These are phyloP conservation scores for Drosophila kohkoa DNA, from an alignment of 1,140 invertebrate genomes.

Conservation along the genomic window DNA sequence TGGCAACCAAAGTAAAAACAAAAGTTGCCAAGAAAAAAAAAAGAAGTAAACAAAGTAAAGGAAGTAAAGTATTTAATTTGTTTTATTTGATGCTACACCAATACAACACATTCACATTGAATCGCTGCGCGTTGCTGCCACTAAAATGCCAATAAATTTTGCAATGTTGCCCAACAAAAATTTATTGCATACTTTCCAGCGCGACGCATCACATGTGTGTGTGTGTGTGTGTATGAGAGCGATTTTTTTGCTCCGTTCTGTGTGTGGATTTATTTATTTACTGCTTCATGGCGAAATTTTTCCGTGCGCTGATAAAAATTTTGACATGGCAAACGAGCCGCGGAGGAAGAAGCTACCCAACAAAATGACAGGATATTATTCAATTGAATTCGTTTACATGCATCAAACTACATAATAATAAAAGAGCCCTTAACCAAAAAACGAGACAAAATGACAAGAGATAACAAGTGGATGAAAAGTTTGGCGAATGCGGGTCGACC, in stretches of 20 bases:
- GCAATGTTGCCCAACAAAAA: conserved; percentile 56
- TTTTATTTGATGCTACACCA: conserved; percentile 51
- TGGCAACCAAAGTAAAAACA: conserved; percentile 17
- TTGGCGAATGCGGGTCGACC: background rate
- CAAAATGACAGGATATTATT: conserved; percentile 84
- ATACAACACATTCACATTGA: conserved; percentile 18
- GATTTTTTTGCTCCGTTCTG: conserved; percentile 20
- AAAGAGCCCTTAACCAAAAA: conserved; percentile 69
- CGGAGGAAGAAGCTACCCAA: conserved; percentile 25
- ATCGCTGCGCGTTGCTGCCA: conserved; percentile 50
- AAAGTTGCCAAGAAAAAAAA: conserved; percentile 34
- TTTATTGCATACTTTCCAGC: conserved; percentile 73
- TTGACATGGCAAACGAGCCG: conserved; percentile 68
- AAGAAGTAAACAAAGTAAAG: background rate
- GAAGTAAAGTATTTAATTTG: conserved; percentile 72
- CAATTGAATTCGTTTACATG: conserved; percentile 83
- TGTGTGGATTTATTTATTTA: conserved; percentile 74
- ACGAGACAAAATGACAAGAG: conserved; percentile 23
- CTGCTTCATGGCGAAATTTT: conserved; percentile 67
- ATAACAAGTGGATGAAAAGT: conserved; percentile 5
- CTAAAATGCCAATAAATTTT: conserved; percentile 82
- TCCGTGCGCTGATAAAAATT: conserved; percentile 72
- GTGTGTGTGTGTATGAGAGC: too few relatives aligned
- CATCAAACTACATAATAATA: conserved; percentile 81
- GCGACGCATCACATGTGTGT: conserved; percentile 2